Evolutionary conservation across 2,113 vertebrate genomes (phyloP), one percentile per base, ranked within the genome.

Genomic region (Limnothrissa miodon): DNA sequence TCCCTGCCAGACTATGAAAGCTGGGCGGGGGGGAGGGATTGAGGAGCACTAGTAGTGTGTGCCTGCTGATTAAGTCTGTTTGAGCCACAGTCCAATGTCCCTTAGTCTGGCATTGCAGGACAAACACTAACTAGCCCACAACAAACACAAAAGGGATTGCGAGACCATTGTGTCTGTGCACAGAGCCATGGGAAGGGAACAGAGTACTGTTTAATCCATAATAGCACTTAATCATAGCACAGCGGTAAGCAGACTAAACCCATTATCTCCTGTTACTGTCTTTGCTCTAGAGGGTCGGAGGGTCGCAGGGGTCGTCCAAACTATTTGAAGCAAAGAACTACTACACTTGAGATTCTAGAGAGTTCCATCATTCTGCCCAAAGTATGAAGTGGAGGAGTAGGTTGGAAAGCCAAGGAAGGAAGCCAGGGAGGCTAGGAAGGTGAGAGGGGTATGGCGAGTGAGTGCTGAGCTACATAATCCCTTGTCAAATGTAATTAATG

Each of bases 401-500:
- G 48, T 23, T 21, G 45, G 39, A 21, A 6, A 36, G 44, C 36
- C 36, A 5, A 17, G 9, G 17, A 33, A 79, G 45, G 11, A 17
- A 81, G n/a, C 66, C 42, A 44, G 51, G 21, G 10, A 1, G 10
- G 29, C 2, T 11, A 0, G 7, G 8, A 66, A 13, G 29, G 59
- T 66, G 59, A 66, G n/a, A 33, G 59, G 59, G 59, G 29, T n/a
- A n/a, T n/a, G n/a, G 29, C 21, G 46, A 6, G 45, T 1, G 25
- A 17, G 29, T 53, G 8, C n/a, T 78, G 78, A 80, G 29, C 53
- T 39, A 53, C 9, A 0, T 83, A 84, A 86, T 86, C 82, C 74
- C 53, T 82, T 56, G 85, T 82, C 81, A 82, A 80, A 80, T 9
- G 42, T 59, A 84, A 84, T 86, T 82, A 86, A 80, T 51, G 80